A percentile compares a stretch with the other conserved stretches of the same genome.
Conservation (phyloP, 2,888 invertebrate genomes). For the Spialia ferax region DNA sequence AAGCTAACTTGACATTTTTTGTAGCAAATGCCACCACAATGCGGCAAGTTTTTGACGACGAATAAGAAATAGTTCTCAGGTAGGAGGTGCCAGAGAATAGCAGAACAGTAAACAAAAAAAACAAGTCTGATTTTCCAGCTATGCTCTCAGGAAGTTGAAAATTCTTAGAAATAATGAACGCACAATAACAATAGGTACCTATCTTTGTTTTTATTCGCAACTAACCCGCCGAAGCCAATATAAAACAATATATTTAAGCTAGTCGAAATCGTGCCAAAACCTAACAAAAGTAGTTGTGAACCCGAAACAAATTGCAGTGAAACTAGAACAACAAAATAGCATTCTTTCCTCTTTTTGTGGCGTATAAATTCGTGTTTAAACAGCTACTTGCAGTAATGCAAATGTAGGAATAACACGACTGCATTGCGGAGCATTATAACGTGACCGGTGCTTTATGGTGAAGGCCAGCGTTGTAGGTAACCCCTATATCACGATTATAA, state of each 20-base stretch:
- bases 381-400: conserved; percentile 31
- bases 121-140: neutral
- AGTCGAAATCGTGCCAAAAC: conserved; percentile 29
- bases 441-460: conserved; percentile 26
- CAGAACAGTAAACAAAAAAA: neutral
- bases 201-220: neutral
- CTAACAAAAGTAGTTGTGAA: conserved; percentile 29
- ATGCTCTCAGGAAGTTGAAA: no score
- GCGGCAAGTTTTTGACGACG: no score
- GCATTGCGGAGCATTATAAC: conserved; percentile 31
- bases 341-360: conserved; percentile 10
- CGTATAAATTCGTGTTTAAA: conserved; percentile 29
- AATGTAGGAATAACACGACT: conserved; percentile 16
- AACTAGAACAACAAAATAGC: conserved; percentile 23
- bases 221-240: neutral
- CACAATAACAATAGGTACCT: no score
- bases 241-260: conserved; percentile 9
- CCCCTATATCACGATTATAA: conserved; percentile 28
- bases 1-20: neutral
- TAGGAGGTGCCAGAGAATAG: neutral
- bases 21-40: neutral
- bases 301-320: conserved; percentile 31
- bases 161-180: no score
- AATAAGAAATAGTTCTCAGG: no score
- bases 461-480: conserved; percentile 33